Conservation (phyloP, 2,113 vertebrate genomes). For the Choloepus hoffmanni region DNA sequence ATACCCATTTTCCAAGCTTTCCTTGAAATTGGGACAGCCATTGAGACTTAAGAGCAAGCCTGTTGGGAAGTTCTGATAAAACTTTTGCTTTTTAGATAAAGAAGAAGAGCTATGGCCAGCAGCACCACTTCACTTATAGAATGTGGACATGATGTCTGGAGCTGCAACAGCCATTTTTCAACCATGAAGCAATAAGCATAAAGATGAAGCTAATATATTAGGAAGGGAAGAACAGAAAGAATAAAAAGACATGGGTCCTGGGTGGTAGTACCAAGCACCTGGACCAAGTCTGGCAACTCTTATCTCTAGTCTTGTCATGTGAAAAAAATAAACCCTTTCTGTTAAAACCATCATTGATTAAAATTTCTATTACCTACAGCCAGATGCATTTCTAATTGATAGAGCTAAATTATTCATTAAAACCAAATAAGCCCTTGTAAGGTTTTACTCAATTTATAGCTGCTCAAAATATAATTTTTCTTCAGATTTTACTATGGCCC, state of each 20-base stretch:
- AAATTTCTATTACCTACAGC: not conserved
- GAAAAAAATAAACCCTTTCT: not conserved
- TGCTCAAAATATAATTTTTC: conserved; percentile 17
- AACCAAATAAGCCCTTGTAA: not conserved
- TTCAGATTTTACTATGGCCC: not conserved
- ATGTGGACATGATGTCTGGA: not conserved
- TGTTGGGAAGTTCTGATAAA: not conserved
- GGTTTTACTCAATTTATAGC: not conserved
- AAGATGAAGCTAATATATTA: not conserved
- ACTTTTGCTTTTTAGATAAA: not conserved
- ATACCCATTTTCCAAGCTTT: not conserved
- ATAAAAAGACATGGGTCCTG: not conserved
- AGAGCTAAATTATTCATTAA: conserved; percentile 17
- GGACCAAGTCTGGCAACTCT: not conserved
- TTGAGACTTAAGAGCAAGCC: not conserved
- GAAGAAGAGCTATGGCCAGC: not conserved
- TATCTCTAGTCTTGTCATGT: not conserved
- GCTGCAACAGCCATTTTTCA: not conserved
- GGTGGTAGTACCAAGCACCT: not conserved
- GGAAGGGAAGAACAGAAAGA: not conserved
- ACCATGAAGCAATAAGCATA: not conserved
- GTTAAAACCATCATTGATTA: not conserved
- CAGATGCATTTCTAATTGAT: conserved; percentile 15
- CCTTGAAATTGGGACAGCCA: not conserved
- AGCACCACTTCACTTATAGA: not conserved